These are phyloP conservation scores for Phrynocephalus versicolor DNA, from an alignment of 2,113 vertebrate genomes.

Conservation along the genomic window DNA sequence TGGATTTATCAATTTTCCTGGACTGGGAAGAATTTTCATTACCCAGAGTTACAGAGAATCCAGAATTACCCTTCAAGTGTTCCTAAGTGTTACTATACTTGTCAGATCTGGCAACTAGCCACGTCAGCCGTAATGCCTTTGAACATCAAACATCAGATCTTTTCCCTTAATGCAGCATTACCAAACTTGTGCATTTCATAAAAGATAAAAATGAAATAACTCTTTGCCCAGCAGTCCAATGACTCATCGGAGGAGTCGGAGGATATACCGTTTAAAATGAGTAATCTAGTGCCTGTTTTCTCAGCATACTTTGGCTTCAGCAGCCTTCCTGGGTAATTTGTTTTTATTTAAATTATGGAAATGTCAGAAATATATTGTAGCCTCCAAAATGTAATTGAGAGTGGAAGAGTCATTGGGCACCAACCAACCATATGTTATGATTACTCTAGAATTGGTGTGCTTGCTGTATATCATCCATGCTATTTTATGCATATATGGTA, in stretches of 20 bases:
- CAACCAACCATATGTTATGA: constrained; percentile 4
- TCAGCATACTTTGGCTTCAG: constrained; percentile 10
- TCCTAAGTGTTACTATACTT: not conserved
- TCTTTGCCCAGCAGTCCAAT: not conserved
- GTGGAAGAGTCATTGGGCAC: constrained; percentile 19
- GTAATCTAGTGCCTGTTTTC: not conserved
- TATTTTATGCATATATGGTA: not conserved
- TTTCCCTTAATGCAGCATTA: constrained; percentile 18
- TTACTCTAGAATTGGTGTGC: not conserved
- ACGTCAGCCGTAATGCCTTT: constrained; percentile 17
- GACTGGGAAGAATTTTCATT: constrained; percentile 17
- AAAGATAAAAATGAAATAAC: not conserved
- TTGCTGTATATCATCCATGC: constrained; percentile 25
- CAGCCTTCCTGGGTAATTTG: constrained; percentile 44
- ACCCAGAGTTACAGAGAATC: constrained; percentile 13
- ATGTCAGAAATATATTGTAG: constrained; percentile 32
- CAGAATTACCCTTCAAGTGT: not conserved
- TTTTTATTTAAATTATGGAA: constrained; percentile 52
- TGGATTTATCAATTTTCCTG: not conserved
- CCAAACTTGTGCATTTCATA: not conserved
- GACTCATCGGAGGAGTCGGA: constrained; percentile 27
- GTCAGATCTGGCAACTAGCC: constrained; percentile 27
- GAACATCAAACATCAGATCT: constrained; percentile 16
- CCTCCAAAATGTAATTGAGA: constrained; percentile 33
- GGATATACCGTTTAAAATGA: constrained; percentile 17